A percentile compares a stretch with the other conserved stretches of the same genome.
Conservation (phyloP, 2,888 invertebrate species). For the Philereme transversata region DNA sequence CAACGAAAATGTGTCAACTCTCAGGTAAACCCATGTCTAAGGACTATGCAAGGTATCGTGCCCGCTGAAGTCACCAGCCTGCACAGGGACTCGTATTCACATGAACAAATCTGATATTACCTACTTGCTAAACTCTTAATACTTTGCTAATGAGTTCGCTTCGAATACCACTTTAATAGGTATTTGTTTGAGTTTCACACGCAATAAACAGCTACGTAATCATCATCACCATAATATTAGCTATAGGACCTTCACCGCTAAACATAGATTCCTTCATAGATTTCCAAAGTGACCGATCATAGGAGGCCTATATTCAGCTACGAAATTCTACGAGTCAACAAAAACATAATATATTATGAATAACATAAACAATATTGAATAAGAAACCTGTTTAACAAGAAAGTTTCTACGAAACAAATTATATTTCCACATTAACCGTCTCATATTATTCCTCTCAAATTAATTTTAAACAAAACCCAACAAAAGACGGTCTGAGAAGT, state of each 20-base stretch:
- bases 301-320: too few species aligned
- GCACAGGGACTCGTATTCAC: neutral
- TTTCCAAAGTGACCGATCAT: too few species aligned
- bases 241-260: too few species aligned
- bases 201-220: too few species aligned
- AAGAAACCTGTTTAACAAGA: conserved; percentile 5
- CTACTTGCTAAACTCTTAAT: neutral
- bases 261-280: too few species aligned
- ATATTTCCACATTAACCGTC: conserved; percentile 15
- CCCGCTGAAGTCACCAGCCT: neutral
- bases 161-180: neutral
- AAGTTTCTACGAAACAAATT: conserved; percentile 15
- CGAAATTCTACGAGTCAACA: too few species aligned
- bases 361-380: conserved; percentile 7
- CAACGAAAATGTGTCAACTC: neutral
- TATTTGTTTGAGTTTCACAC: too few species aligned
- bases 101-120: neutral
- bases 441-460: conserved; percentile 21
- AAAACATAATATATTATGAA: neutral
- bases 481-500: conserved; percentile 26
- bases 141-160: neutral
- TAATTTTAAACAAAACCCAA: conserved; percentile 27
- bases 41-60: neutral
- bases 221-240: too few species aligned
- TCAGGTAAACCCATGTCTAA: neutral